phyloP scores from a whole-genome alignment of 2,888 invertebrate genomes.

The Ellobium chinense region DNA sequence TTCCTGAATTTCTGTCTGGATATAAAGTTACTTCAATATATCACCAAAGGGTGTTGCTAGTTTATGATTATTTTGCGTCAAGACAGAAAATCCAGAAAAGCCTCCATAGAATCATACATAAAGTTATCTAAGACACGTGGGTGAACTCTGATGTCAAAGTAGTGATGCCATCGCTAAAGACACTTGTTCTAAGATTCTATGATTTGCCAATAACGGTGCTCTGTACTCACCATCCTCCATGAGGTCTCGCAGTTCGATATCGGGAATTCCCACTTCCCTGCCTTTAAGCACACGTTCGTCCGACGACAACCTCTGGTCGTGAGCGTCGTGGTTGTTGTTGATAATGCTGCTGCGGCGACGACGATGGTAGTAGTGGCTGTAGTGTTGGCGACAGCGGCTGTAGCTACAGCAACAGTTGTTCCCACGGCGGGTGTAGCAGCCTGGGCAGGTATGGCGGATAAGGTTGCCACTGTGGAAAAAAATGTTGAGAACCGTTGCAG shows the following conservation, averaged over 20 bases:
- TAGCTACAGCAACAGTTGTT: not conserved
- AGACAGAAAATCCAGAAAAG: no score
- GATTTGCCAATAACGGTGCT: no score
- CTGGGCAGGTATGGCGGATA: slow-evolving; percentile 40
- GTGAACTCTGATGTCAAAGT: no score
- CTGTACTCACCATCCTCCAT: not conserved
- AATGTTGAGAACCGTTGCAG: not conserved
- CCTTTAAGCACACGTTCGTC: not conserved
- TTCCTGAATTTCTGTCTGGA: no score
- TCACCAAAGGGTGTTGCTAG: no score
- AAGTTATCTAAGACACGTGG: no score
- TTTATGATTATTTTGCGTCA: no score
- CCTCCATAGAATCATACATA: no score
- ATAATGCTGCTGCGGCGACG: slow-evolving; percentile 26
- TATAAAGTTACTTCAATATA: no score
- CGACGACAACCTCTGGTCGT: not conserved
- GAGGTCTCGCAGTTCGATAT: slow-evolving; percentile 8
- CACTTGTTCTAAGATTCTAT: no score
- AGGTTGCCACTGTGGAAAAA: slow-evolving; percentile 58
- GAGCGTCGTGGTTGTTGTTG: slow-evolving; percentile 25
- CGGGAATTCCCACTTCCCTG: not conserved
- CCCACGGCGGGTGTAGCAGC: not conserved
- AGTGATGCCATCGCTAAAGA: no score
- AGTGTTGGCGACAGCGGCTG: not conserved
- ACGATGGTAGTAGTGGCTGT: not conserved